These are phyloP conservation scores for Spea bombifrons DNA, from an alignment of 2,113 vertebrate genomes.

Conservation along the genomic window DNA sequence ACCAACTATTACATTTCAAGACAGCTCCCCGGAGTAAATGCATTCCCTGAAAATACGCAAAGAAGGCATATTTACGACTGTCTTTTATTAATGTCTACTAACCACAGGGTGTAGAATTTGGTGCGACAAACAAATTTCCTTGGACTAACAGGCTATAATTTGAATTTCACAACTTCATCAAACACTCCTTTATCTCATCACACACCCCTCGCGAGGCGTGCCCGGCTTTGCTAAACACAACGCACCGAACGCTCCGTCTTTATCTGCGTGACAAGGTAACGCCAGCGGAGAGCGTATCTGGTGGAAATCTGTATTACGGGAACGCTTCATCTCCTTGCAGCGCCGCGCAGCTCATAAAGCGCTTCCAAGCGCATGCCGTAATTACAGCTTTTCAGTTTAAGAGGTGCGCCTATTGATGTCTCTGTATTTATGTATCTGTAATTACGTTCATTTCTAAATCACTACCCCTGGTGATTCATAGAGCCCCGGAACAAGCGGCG, in stretches of 20 bases:
- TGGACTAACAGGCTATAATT: constrained; percentile 55
- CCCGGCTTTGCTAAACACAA: constrained; percentile 16
- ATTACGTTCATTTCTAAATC: constrained; percentile 28
- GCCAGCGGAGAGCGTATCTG: constrained; percentile 16
- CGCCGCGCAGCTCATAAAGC: constrained; percentile 26
- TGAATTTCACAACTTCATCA: constrained; percentile 46
- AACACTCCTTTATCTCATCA: constrained; percentile 45
- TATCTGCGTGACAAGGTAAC: constrained; percentile 10
- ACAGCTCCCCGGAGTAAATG: too few relatives aligned
- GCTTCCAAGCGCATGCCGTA: constrained; percentile 5
- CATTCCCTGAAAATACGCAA: too few relatives aligned
- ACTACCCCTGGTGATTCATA: constrained; percentile 30
- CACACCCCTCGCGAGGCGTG: constrained; percentile 31
- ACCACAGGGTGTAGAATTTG: constrained; percentile 54
- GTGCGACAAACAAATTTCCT: constrained; percentile 48
- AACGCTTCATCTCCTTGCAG: neutral
- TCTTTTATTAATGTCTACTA: neutral
- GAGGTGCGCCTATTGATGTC: constrained; percentile 29
- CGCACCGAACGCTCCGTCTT: neutral
- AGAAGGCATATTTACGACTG: neutral
- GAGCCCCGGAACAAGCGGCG: neutral
- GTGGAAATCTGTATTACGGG: neutral
- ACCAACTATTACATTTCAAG: too few relatives aligned
- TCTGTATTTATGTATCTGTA: constrained; percentile 24
- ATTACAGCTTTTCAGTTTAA: constrained; percentile 23